A percentile compares a stretch with the other conserved stretches of the same genome.
Evolutionary conservation across 2,113 vertebrate genomes (phyloP).

Genomic region (Colinus virginianus): DNA sequence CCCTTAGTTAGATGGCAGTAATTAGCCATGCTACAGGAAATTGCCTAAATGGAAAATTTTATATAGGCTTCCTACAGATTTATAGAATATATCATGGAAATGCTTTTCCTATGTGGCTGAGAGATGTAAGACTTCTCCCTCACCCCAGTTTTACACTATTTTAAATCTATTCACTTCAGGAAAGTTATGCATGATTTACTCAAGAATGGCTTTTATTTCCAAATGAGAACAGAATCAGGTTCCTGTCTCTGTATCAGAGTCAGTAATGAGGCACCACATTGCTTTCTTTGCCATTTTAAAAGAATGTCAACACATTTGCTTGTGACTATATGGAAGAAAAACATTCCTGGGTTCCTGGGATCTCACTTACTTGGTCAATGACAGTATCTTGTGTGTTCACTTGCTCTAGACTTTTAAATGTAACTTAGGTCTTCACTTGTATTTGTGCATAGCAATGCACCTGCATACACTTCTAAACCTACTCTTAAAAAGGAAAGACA

Average conservation of each 20-base stretch:
- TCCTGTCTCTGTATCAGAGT: slow-evolving; percentile 1
- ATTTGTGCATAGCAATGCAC: background rate
- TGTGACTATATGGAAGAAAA: background rate
- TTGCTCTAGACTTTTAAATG: background rate
- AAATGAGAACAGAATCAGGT: slow-evolving; percentile 27
- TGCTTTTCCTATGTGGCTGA: slow-evolving; percentile 15
- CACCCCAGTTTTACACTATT: slow-evolving; percentile 19
- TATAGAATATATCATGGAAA: slow-evolving; percentile 54
- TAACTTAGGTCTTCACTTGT: background rate
- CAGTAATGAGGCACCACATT: background rate
- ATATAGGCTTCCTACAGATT: slow-evolving; percentile 53
- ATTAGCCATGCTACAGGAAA: slow-evolving; percentile 65
- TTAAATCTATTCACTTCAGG: slow-evolving; percentile 33
- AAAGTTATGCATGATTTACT: slow-evolving; percentile 33
- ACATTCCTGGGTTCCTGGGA: background rate
- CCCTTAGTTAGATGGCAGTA: slow-evolving; percentile 50
- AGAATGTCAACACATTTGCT: background rate
- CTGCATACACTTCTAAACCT: background rate
- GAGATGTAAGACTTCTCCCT: slow-evolving; percentile 17
- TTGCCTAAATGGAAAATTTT: slow-evolving; percentile 65
- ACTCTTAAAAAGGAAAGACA: background rate
- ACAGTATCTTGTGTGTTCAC: background rate
- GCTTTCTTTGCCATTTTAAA: background rate
- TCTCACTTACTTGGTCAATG: background rate
- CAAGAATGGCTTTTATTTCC: slow-evolving; percentile 27